These are phyloP conservation scores for Pseudochirops corinnae DNA, from an alignment of 2,797 vertebrate species.

Conservation along the genomic window DNA sequence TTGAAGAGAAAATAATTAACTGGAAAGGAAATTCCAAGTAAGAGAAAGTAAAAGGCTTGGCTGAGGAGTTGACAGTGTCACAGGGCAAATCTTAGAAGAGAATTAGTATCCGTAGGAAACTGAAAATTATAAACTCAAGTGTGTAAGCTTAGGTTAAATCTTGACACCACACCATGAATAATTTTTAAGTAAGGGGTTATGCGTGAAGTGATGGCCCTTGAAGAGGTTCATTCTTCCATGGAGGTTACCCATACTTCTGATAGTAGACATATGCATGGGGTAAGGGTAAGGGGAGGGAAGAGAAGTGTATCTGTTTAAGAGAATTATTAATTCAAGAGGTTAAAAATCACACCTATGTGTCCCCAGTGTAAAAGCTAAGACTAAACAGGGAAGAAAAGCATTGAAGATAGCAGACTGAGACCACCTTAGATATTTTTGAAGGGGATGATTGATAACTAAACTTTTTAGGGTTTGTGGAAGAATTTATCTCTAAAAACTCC, in stretches of 20 bases:
- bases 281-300: neutral
- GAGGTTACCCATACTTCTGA: neutral
- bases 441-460: neutral
- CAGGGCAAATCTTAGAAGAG: neutral
- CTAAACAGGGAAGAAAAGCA: constrained; percentile 20
- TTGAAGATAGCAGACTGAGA: neutral
- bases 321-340: neutral
- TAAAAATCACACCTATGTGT: neutral
- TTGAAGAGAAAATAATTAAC: neutral
- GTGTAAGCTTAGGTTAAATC: constrained; percentile 8
- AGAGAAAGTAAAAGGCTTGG: neutral
- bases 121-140: neutral
- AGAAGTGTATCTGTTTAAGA: neutral
- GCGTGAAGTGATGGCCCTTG: neutral
- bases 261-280: neutral
- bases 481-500: neutral
- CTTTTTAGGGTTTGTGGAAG: neutral
- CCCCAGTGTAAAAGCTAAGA: neutral
- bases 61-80: neutral
- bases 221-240: neutral
- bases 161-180: neutral
- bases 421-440: constrained; percentile 9
- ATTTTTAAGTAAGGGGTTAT: neutral
- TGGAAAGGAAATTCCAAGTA: neutral
- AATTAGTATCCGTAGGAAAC: neutral